Conservation (phyloP, 1,140 invertebrate genomes). For the Saccostrea echinata region DNA sequence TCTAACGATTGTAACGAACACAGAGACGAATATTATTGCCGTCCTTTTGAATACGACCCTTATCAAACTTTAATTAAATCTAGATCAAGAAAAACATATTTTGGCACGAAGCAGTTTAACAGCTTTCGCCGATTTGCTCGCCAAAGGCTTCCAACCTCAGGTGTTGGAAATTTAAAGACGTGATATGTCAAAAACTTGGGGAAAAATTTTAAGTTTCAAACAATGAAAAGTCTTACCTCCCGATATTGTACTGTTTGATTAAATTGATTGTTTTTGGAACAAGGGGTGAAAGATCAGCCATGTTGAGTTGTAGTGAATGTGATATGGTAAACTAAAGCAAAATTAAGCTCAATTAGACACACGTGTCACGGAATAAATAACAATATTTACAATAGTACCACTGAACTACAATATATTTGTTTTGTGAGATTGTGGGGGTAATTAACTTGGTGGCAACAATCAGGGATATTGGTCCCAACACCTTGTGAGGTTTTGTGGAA, state of each 20-base stretch:
- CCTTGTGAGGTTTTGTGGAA: neutral
- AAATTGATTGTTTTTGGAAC: conserved; percentile 6
- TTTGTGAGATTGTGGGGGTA: neutral
- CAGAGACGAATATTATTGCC: neutral
- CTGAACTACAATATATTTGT: neutral
- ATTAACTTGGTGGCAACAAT: neutral
- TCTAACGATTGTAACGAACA: neutral
- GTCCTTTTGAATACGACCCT: neutral
- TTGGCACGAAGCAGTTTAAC: conserved; percentile 33
- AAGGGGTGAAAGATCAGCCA: neutral
- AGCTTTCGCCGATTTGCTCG: neutral
- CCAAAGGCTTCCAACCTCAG: neutral
- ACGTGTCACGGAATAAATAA: conserved; percentile 3
- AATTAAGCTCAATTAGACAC: conserved; percentile 18
- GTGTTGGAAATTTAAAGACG: neutral
- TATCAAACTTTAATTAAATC: conserved; percentile 55
- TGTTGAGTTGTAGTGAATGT: neutral
- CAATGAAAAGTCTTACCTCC: neutral
- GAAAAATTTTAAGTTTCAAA: neutral
- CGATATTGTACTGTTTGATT: neutral
- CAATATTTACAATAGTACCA: conserved; percentile 5
- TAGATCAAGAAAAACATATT: conserved; percentile 42
- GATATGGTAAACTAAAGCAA: neutral
- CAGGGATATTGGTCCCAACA: neutral
- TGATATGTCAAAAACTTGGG: neutral